Evolutionary conservation across 92 coral and sea anemone species (phyloP), one percentile per base, ranked within the genome.

Genomic region (Hydrozoanthus gracilis): DNA sequence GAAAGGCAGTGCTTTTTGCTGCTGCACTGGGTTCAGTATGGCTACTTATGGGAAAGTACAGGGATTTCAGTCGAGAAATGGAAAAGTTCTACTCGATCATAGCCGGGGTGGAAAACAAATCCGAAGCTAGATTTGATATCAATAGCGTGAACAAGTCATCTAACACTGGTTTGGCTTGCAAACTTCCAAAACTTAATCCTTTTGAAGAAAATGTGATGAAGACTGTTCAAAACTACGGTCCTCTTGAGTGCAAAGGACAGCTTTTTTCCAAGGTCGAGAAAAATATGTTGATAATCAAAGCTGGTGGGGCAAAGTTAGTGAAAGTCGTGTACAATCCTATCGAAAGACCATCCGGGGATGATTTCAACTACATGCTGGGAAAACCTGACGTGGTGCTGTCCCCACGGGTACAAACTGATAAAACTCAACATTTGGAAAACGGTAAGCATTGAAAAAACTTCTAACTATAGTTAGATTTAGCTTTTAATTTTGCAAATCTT

Each of bases 151-250:
- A 15, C 17, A 35, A 11, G 13, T 62, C 14, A 11, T 35, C 1
- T 11, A n/a, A 5, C 15, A 79, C 39, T 15, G n/a, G n/a, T 10
- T 64, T 16, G 35, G 5, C 12, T n/a, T 80, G 85, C 45, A 65
- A 65, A 67, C 60, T 80, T 49, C 85, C 85, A 16, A 65, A 80
- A 48, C 55, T 80, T 4, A 80, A 80, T 17, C 85, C 85, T 62
- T 80, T 80, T n/a, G 58, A 80, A 20, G 54, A 80, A 4, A 65
- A 39, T 67, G 74, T 65, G 72, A 80, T 80, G 75, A 65, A 80
- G 73, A 48, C 20, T 10, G 7, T 80, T 18, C 85, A 12, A 17
- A 16, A 80, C 61, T 80, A 80, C 54, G 73, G 74, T 5, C 74
- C 85, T 5, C 60, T 80, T 4, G 85, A 80, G 61, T 80, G 85